Evolutionary conservation across 37 sponge, comb jelly and placozoan species (phyloP).

Genomic region (Chondrilla cf. caribensis): DNA sequence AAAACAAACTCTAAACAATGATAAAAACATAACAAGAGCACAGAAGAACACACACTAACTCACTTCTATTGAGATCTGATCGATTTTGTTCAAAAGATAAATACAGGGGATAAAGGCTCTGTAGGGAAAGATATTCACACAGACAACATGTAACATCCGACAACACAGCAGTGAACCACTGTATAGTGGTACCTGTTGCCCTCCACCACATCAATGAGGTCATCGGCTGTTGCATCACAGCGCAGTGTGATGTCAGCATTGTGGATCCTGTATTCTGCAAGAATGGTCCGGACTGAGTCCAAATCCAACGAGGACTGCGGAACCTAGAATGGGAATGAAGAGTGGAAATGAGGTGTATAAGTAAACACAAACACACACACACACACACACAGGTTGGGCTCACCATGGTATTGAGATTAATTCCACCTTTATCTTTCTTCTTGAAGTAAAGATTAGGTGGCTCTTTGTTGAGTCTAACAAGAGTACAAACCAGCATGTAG

Average conservation of each 20-base stretch:
- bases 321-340: constrained; percentile 25
- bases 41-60: too few species aligned
- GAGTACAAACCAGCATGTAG: not conserved
- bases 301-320: constrained; percentile 79
- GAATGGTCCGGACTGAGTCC: constrained; percentile 81
- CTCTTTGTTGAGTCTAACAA: constrained; percentile 81
- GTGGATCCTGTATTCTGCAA: constrained; percentile 92
- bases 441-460: constrained; percentile 92
- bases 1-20: not conserved
- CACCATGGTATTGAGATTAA: constrained; percentile 80
- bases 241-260: constrained; percentile 95
- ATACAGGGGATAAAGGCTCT: constrained; percentile 94
- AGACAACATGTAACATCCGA: too few species aligned
- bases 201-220: constrained; percentile 95
- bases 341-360: too few species aligned
- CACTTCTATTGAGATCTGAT: constrained; percentile 95
- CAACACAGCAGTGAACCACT: too few species aligned
- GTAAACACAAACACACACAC: too few species aligned
- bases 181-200: constrained; percentile 80
- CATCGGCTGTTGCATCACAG: constrained; percentile 96
- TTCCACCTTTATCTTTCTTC: constrained; percentile 97
- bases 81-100: constrained; percentile 97
- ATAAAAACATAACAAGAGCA: not conserved
- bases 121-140: not conserved
- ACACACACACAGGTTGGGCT: not conserved